A percentile compares a stretch with the other conserved stretches of the same genome.
These are phyloP conservation scores for Pteruthius melanotis DNA, from an alignment of 2,113 vertebrate genomes.

Conservation along the genomic window DNA sequence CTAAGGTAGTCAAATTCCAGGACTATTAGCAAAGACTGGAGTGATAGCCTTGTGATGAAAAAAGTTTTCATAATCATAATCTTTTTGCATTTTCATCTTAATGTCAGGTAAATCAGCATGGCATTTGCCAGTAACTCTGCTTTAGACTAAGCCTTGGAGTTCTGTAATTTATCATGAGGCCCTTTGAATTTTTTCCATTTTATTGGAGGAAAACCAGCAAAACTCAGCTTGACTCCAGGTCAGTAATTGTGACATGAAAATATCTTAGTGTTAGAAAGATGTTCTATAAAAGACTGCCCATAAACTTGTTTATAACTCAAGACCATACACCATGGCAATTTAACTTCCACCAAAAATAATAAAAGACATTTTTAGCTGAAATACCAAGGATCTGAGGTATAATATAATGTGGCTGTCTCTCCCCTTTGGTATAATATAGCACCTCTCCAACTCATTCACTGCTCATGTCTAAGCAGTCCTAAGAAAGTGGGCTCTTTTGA, in stretches of 20 bases:
- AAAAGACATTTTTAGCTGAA: not conserved
- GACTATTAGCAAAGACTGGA: not conserved
- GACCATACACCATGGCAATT: not conserved
- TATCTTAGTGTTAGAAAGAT: not conserved
- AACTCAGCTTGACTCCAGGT: not conserved
- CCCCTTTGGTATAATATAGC: not conserved
- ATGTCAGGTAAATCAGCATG: not conserved
- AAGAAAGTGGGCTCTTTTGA: not conserved
- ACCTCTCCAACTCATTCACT: not conserved
- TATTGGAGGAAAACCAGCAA: not conserved
- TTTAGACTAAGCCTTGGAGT: not conserved
- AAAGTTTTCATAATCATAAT: not conserved
- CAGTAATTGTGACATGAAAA: not conserved
- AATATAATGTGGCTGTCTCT: not conserved
- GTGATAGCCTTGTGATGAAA: not conserved
- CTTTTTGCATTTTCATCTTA: not conserved
- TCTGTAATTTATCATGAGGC: not conserved
- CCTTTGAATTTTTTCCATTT: not conserved
- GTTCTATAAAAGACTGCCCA: not conserved
- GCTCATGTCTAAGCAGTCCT: not conserved
- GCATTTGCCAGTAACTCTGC: not conserved
- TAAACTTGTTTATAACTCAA: not conserved
- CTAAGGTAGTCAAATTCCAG: not conserved
- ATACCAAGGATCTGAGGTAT: not conserved
- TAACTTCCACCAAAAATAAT: not conserved